phyloP scores from a whole-genome alignment of 2,797 vertebrate genomes.

The Sebastolobus altivelis region DNA sequence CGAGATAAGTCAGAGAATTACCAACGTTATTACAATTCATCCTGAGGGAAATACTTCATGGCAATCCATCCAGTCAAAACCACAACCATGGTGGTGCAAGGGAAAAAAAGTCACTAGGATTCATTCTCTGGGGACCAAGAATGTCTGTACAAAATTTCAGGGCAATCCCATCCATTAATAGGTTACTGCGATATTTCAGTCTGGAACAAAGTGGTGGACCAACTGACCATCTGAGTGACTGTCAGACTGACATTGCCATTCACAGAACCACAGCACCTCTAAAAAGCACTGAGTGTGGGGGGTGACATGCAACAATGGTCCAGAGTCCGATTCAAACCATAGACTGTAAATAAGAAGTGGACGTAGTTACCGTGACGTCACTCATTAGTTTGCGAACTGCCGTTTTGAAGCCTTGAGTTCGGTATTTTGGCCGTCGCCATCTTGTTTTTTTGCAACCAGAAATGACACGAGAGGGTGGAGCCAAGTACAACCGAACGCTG shows the following conservation, averaged over 20 bases:
- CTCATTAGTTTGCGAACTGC: too few species aligned
- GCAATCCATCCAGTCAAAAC: neutral
- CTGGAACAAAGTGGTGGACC: neutral
- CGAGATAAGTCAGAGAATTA: neutral
- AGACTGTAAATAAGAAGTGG: too few species aligned
- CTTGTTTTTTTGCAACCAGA: too few species aligned
- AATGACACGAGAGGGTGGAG: too few species aligned
- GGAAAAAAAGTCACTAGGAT: neutral
- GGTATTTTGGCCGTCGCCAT: too few species aligned
- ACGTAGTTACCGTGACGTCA: too few species aligned
- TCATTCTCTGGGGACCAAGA: neutral
- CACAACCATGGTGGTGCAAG: neutral
- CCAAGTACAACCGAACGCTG: too few species aligned
- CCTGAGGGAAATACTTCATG: neutral
- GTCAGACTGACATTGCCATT: neutral
- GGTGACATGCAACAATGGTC: neutral
- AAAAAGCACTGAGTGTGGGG: neutral
- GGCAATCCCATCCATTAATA: neutral
- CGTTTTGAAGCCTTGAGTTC: too few species aligned
- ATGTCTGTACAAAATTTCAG: neutral
- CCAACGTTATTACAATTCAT: neutral
- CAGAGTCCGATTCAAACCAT: neutral
- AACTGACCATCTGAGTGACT: too few species aligned
- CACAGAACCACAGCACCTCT: neutral
- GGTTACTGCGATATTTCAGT: slow-evolving; percentile 5